A percentile compares a stretch with the other conserved stretches of the same genome.
Conservation (phyloP, 2,113 vertebrate species). For the Charadrius vociferus region DNA sequence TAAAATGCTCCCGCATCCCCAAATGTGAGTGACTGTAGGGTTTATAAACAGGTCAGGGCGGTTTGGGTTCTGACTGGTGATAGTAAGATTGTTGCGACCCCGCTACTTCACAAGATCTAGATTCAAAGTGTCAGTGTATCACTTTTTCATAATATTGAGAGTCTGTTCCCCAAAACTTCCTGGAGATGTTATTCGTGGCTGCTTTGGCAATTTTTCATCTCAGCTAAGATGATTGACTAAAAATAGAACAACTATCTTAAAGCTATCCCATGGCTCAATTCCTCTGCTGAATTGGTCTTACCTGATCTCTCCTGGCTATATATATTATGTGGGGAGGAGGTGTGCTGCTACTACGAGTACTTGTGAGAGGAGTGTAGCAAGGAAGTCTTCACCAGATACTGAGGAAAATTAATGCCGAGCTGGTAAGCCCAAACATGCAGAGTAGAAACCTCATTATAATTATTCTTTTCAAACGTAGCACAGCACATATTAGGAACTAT, state of each 20-base stretch:
- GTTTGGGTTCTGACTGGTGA: background rate
- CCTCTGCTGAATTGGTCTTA: background rate
- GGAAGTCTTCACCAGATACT: background rate
- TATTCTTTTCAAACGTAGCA: background rate
- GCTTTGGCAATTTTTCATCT: background rate
- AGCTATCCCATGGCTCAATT: background rate
- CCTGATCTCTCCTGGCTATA: background rate
- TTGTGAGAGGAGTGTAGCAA: background rate
- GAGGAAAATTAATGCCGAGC: background rate
- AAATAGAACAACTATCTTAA: background rate
- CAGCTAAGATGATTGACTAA: background rate
- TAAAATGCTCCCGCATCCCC: background rate
- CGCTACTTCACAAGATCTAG: background rate
- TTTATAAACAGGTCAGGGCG: background rate
- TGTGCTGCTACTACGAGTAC: background rate
- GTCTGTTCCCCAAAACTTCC: background rate
- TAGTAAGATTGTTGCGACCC: background rate
- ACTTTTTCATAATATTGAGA: background rate
- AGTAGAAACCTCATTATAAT: background rate
- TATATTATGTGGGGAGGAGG: background rate
- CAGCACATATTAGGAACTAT: background rate
- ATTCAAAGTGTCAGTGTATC: background rate
- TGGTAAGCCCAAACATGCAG: background rate
- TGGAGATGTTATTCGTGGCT: background rate
- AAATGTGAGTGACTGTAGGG: background rate